These are phyloP conservation scores for Pelochelys cantorii DNA, from an alignment of 2,797 vertebrate genomes.

Conservation along the genomic window DNA sequence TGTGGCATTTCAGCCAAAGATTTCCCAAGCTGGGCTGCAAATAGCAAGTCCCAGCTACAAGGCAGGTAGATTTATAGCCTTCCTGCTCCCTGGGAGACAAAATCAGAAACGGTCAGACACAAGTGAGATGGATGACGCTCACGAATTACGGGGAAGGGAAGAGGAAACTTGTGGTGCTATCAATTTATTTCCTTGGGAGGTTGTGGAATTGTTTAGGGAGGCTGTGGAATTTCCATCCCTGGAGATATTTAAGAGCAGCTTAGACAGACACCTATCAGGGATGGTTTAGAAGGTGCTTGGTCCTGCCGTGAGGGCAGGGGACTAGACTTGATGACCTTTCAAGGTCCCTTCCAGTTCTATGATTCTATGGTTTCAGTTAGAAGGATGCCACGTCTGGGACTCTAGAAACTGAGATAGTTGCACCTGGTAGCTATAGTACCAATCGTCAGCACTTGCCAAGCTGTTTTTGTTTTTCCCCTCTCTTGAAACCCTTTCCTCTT, in stretches of 20 bases:
- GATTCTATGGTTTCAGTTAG: background rate
- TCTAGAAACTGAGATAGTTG: background rate
- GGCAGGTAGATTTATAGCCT: constrained; percentile 42
- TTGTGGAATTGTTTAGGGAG: too few species aligned
- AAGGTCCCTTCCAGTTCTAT: too few species aligned
- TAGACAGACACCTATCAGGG: too few species aligned
- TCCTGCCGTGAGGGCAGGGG: too few species aligned
- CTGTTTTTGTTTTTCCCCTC: background rate
- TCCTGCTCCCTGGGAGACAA: constrained; percentile 32
- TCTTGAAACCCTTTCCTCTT: background rate
- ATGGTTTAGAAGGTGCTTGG: too few species aligned
- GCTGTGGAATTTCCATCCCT: too few species aligned
- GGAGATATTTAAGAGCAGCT: too few species aligned
- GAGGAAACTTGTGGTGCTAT: constrained; percentile 37
- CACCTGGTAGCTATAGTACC: background rate
- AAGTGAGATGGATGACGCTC: constrained; percentile 41
- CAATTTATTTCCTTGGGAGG: too few species aligned
- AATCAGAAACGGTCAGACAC: constrained; percentile 43
- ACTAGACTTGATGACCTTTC: too few species aligned
- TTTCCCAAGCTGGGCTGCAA: constrained; percentile 27
- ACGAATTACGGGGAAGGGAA: constrained; percentile 38
- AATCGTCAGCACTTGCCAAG: background rate
- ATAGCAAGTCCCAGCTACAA: constrained; percentile 29
- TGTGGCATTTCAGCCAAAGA: background rate
- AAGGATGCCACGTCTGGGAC: constrained; percentile 51